Base-by-base conservation (phyloP, 2,797 vertebrate species). In the Sebastes baramenuke region DNA sequence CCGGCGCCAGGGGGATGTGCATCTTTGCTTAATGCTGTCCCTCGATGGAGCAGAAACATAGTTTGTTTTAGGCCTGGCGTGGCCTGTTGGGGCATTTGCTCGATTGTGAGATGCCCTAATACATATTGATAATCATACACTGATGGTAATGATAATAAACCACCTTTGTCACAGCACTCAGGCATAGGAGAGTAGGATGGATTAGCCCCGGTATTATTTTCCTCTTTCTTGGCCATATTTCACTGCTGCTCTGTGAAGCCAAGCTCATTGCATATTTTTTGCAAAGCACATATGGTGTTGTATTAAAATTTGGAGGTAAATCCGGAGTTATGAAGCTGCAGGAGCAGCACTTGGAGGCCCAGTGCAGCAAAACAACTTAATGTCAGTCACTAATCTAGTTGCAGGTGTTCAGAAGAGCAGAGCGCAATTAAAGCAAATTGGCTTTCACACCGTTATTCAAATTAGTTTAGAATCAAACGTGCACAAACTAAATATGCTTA, bases 361-460 rank as follows among this genome's bases (percentile, higher is more conserved):
- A 90, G 36, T 85, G 89, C 94, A 92, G 93, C 92, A 95, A 95
- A 96, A 94, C 88, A 94, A 93, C 93, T 94, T 95, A 94, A 95
- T 94, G 94, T 94, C 94, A 95, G 87, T 87, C 91, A 87, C 91
- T 95, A 95, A 96, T 96, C 94, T 93, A 91, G 87, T 93, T 94
- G 94, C 94, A 95, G 94, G 94, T 95, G 95, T 95, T 95, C 89
- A 83, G 88, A 92, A 83, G 90, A 94, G 92, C 91, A 89, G 88
- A 90, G 92, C 93, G 93, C 93, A 95, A 95, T 96, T 95, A 95
- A 94, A 88, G 74, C 72, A 95, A 95, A 96, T 94, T 96, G 94
- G 93, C 93, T 93, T 94, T 92, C 84, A 87, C 83, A 92, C 90
- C 92, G 94, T 94, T 95, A 95, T 95, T 95, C 85, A 95, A 95